A percentile compares a stretch with the other conserved stretches of the same genome.
Evolutionary conservation across 1,140 invertebrate genomes (phyloP).

Genomic region (Drosophila saltans): DNA sequence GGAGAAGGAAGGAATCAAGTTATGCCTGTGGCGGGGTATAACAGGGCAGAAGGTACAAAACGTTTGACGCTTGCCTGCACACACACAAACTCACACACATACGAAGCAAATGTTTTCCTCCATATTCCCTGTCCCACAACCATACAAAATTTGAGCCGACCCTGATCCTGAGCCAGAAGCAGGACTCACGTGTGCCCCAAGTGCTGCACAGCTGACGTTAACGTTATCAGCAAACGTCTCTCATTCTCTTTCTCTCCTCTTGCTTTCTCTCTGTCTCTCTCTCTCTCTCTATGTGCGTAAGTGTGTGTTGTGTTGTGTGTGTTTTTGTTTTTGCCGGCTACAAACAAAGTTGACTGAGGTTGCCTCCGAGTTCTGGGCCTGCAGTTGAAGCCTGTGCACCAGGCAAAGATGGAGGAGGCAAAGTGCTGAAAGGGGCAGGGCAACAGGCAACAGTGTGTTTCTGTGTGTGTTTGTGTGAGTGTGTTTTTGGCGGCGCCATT

Average conservation of each 20-base stretch:
- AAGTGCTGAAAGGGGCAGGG: neutral
- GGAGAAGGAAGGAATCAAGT: slow-evolving; percentile 23
- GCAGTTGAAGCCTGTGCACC: slow-evolving; percentile 77
- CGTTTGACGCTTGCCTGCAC: slow-evolving; percentile 79
- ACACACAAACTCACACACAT: slow-evolving; percentile 17
- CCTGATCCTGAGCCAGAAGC: slow-evolving; percentile 40
- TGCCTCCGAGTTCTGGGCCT: slow-evolving; percentile 56
- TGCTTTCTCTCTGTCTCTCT: slow-evolving; percentile 7
- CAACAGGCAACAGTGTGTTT: slow-evolving; percentile 18
- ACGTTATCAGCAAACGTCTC: slow-evolving; percentile 72
- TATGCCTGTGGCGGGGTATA: slow-evolving; percentile 55
- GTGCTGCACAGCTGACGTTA: slow-evolving; percentile 75
- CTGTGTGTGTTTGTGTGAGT: slow-evolving; percentile 28
- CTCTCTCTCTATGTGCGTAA: slow-evolving; percentile 16
- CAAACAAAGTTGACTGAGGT: slow-evolving; percentile 81
- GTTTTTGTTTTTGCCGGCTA: slow-evolving; percentile 80
- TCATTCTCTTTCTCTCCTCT: neutral
- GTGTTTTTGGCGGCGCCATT: slow-evolving; percentile 78
- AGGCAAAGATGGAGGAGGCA: slow-evolving; percentile 48
- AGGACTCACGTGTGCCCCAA: slow-evolving; percentile 58
- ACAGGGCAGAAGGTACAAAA: slow-evolving; percentile 66
- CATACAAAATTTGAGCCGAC: slow-evolving; percentile 31
- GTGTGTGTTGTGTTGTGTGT: slow-evolving; percentile 36
- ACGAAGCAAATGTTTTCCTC: neutral
- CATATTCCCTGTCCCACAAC: slow-evolving; percentile 17